These are phyloP conservation scores for Neoseiulus cucumeris DNA, from an alignment of 1,140 invertebrate genomes.

Conservation along the genomic window DNA sequence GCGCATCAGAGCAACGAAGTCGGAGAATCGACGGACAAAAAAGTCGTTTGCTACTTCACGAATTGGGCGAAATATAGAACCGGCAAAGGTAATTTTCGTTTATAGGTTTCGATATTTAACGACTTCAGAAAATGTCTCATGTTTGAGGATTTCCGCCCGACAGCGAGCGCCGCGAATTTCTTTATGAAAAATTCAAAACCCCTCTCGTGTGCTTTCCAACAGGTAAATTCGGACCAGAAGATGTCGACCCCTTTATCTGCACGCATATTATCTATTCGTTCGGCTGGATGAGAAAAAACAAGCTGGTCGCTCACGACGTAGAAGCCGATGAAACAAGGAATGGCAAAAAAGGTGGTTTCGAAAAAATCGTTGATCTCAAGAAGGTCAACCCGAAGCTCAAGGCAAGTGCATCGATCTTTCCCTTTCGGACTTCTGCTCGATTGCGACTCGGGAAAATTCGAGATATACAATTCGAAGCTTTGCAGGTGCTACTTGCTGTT, in stretches of 20 bases:
- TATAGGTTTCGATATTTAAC: background rate
- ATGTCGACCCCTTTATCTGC: constrained; percentile 81
- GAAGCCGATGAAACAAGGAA: constrained; percentile 73
- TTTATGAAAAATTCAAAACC: background rate
- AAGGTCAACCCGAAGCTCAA: constrained; percentile 74
- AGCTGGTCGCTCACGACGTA: constrained; percentile 67
- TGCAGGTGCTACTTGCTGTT: constrained; percentile 22
- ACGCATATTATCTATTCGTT: constrained; percentile 91
- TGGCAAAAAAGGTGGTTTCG: constrained; percentile 69
- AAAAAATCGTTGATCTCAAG: constrained; percentile 56
- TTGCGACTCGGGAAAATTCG: no score
- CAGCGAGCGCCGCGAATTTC: background rate
- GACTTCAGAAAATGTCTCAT: background rate
- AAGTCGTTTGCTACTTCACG: constrained; percentile 18
- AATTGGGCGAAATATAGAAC: constrained; percentile 92
- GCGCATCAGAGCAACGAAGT: constrained; percentile 3
- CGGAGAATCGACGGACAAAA: constrained; percentile 10
- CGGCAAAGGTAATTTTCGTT: background rate
- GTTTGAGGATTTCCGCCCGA: background rate
- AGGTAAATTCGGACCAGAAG: constrained; percentile 80
- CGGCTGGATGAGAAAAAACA: constrained; percentile 86
- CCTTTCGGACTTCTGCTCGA: background rate
- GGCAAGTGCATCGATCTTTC: constrained; percentile 26
- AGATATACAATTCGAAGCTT: no score
- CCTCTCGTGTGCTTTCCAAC: constrained; percentile 28